A percentile compares a stretch with the other conserved stretches of the same genome.
These are phyloP conservation scores for Dermochelys coriacea DNA, from an alignment of 2,797 vertebrate species.

Conservation along the genomic window DNA sequence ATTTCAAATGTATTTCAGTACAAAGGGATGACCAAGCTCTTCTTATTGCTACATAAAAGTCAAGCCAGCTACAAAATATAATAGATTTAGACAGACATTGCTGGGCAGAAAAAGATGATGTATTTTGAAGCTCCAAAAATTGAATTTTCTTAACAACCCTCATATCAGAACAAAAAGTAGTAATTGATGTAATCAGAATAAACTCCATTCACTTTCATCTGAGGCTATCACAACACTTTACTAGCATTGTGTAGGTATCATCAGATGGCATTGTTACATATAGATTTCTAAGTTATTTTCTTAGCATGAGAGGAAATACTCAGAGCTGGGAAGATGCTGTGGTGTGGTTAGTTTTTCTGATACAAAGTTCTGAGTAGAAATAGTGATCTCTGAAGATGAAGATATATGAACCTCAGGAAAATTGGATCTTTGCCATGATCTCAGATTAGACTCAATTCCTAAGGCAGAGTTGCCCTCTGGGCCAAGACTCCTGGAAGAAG, in stretches of 20 bases:
- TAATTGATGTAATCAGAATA: not conserved
- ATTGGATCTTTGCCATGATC: not conserved
- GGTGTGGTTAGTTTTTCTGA: not conserved
- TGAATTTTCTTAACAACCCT: not conserved
- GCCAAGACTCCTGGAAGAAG: not conserved
- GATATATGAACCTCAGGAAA: rapidly evolving
- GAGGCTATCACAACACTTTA: not conserved
- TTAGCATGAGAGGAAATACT: not conserved
- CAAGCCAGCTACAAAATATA: not conserved
- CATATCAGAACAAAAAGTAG: not conserved
- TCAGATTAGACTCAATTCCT: not conserved
- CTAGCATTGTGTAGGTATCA: not conserved
- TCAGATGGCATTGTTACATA: not conserved
- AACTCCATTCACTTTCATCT: not conserved
- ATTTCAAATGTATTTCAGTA: not conserved
- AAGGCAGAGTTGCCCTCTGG: not conserved
- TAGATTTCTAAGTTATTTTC: not conserved
- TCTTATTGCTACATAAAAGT: not conserved
- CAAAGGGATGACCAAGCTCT: not conserved
- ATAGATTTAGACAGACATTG: not conserved
- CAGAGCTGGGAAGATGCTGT: not conserved
- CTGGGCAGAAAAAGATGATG: not conserved
- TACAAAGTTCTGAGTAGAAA: rapidly evolving
- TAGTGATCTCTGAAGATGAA: not conserved
- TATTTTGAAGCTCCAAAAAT: not conserved